Base-by-base conservation (phyloP, 2,888 invertebrate species). In the Nemoura dubitans region DNA sequence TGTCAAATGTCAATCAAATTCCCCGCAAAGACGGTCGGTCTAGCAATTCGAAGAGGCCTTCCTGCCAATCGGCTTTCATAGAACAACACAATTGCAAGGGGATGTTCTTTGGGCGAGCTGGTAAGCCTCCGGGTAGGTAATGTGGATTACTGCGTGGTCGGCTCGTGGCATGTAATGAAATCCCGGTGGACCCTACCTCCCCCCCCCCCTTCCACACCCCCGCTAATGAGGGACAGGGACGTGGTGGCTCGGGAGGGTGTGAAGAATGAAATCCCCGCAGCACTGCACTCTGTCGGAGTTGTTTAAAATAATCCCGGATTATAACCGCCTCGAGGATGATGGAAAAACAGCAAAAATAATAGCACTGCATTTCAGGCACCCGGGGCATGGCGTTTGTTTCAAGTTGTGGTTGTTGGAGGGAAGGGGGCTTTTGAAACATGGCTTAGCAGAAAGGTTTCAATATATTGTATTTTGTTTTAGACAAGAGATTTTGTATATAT, bases 301-400 rank as follows among this genome's bases (percentile, higher is more conserved):
- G 59, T 59, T 59, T 21, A 59, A 59, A 59, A 59, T 59, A 59
- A 59, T 59, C 59, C 59, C 59, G 59, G 59, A 59, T 59, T 59
- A 59, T 21, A 36, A 36, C 36, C 36, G 10, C 36, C 10, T 3
- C 36, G 36, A 10, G 36, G 59, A 21, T 59, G 59, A 59, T 59
- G 59, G 59, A 21, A 59, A 59, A 59, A 59, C 21, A 21, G 21
- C 2, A 59, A 59, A 59, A 21, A 59, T 59, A 59, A 59, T 59
- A 59, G 16, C 59, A 21, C 21, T 10, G 59, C 59, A 16, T 59
- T 59, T 21, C 14, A 21, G 2, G 59, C 59, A 21, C 16, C 14
- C 3, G 59, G 2, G 59, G 59, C 59, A 21, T 10, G 59, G 59
- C 16, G 59, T 59, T 59, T 21, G 2, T 36, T 36, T 36, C 36